Conservation (phyloP, 2,113 vertebrate species). For the Mus musculus region GRCm39 chr16:73970001-73970500, state of each 20-base stretch:
- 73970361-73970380: constrained; percentile 51
- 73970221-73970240: constrained; percentile 28
- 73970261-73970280: constrained; percentile 31
- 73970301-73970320: constrained; percentile 48
- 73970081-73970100: not conserved
- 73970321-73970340: not conserved
- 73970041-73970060: not conserved
- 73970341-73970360: constrained; percentile 9
- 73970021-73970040: not conserved
- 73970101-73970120: not conserved
- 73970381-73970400: constrained; percentile 58
- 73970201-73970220: constrained; percentile 42
- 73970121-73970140: not conserved
- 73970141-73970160: not conserved
- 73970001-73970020: not conserved
- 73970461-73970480: constrained; percentile 11
- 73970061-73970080: not conserved
- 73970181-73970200: constrained; percentile 42
- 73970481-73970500: constrained; percentile 8
- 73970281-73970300: constrained; percentile 63
- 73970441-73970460: not conserved
- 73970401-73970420: constrained; percentile 63
- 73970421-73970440: constrained; percentile 68
- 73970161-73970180: constrained; percentile 1
- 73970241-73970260: constrained; percentile 34